Conservation (phyloP, 2,113 vertebrate genomes). For the Pachycephala philippinensis region DNA sequence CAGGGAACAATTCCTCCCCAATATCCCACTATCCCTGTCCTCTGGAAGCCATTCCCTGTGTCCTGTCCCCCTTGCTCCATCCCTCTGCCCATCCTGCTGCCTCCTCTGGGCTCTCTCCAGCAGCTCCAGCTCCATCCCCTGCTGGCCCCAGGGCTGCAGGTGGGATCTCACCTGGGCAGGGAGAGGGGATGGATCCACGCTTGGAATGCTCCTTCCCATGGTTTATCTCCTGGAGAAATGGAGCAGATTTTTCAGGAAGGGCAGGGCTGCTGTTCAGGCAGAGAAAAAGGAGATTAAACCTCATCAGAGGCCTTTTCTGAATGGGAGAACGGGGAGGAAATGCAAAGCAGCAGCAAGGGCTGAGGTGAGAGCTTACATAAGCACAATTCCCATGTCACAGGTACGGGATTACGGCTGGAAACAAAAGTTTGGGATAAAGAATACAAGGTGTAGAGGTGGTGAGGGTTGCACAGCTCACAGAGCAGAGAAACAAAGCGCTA, state of each 20-base stretch:
- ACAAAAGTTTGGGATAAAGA: background rate
- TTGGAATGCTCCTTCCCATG: background rate
- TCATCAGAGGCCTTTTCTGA: background rate
- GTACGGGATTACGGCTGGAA: rapidly evolving
- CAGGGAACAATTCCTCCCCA: background rate
- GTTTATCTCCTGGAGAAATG: too few species aligned
- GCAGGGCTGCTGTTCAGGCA: background rate
- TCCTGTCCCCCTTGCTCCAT: too few species aligned
- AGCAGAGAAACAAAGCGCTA: background rate
- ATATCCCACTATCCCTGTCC: rapidly evolving
- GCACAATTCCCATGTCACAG: background rate
- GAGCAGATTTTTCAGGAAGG: background rate
- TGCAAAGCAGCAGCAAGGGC: background rate
- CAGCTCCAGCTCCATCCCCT: background rate
- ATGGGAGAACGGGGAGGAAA: background rate
- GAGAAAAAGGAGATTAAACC: background rate
- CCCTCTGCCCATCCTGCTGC: background rate
- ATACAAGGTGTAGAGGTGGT: rapidly evolving
- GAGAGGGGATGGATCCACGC: background rate
- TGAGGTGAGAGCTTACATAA: background rate
- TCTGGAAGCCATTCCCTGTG: background rate
- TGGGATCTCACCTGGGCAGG: background rate
- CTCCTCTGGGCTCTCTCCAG: background rate
- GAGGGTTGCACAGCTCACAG: background rate
- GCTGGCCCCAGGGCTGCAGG: background rate